phyloP scores from a whole-genome alignment of 2,113 vertebrate genomes.

The Paracanthobrama guichenoti region DNA sequence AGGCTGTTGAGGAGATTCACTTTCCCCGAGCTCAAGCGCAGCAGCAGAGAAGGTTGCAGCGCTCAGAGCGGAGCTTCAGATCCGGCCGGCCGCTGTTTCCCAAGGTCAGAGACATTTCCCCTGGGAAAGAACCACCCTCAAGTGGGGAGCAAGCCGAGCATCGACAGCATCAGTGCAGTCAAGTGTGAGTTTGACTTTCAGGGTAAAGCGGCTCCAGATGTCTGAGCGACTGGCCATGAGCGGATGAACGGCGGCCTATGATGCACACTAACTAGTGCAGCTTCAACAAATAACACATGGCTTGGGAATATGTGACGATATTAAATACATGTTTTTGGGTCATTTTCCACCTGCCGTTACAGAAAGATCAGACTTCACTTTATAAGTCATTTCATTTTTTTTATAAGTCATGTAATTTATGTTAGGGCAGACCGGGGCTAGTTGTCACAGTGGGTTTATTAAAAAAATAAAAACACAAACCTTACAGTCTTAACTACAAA shows the following conservation, averaged over 20 bases:
- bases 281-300: background rate
- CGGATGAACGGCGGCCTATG: background rate
- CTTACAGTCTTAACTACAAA: background rate
- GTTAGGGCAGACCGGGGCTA: background rate
- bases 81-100: conserved; percentile 46
- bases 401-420: background rate
- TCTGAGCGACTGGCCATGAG: background rate
- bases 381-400: too few species aligned
- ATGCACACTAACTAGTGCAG: background rate
- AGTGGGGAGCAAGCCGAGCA: conserved; percentile 71
- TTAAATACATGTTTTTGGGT: too few species aligned
- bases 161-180: conserved; percentile 78
- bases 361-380: too few species aligned
- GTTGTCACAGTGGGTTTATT: background rate
- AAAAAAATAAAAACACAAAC: background rate
- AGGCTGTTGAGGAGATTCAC: conserved; percentile 72
- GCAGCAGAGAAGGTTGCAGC: conserved; percentile 17
- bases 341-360: too few species aligned
- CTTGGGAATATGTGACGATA: background rate
- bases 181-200: conserved; percentile 77
- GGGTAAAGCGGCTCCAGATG: conserved; percentile 39
- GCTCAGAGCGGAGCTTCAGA: conserved; percentile 5
- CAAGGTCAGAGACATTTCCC: conserved; percentile 72
- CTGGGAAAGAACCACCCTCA: conserved; percentile 61
- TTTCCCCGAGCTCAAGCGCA: conserved; percentile 69